These are phyloP conservation scores for Phragmatobia fuliginosa DNA, from an alignment of 2,888 invertebrate genomes.

Conservation along the genomic window DNA sequence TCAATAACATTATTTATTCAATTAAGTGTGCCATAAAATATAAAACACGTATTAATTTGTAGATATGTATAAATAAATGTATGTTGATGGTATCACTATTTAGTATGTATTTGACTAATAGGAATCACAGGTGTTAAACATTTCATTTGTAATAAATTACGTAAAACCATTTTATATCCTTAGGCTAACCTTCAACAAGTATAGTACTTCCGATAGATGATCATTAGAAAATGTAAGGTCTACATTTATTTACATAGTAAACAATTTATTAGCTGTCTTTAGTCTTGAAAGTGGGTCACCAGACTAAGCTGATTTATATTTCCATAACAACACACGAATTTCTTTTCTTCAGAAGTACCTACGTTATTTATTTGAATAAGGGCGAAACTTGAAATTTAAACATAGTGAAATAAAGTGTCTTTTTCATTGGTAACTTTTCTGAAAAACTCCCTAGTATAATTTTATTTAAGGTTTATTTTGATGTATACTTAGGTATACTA, in stretches of 20 bases:
- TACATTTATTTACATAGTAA: no score
- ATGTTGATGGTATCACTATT: not conserved
- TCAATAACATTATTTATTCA: slow-evolving; percentile 16
- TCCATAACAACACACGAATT: not conserved
- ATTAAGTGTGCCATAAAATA: slow-evolving; percentile 1
- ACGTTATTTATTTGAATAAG: not conserved
- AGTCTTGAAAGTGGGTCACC: not conserved
- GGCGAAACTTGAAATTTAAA: not conserved
- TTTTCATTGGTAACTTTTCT: not conserved
- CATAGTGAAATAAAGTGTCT: not conserved
- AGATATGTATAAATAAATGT: not conserved
- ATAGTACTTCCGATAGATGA: not conserved
- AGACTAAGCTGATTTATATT: not conserved
- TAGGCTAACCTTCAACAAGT: not conserved
- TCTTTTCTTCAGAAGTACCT: not conserved
- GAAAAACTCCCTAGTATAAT: not conserved
- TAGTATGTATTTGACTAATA: not conserved
- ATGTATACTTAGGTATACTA: no score
- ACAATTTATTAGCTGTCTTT: not conserved
- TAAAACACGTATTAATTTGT: not conserved
- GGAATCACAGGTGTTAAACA: not conserved
- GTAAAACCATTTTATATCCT: not conserved
- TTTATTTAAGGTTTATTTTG: no score
- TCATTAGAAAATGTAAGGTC: not conserved
- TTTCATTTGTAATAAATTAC: not conserved